Evolutionary conservation across 2,888 invertebrate species (phyloP).

Genomic region (Agrotis exclamationis): DNA sequence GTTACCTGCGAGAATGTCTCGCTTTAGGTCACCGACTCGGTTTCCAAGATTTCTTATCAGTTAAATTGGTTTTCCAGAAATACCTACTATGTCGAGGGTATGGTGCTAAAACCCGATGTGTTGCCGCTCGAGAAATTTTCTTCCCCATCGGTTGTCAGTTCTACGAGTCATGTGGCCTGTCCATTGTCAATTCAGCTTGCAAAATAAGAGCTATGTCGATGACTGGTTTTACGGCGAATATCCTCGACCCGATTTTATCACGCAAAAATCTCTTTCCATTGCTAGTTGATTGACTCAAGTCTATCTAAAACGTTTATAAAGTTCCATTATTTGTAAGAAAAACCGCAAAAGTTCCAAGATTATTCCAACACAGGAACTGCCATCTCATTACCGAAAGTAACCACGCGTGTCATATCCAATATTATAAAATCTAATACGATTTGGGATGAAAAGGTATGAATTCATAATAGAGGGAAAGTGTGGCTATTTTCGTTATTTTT

Average conservation of each 20-base stretch:
- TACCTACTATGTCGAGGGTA: no score
- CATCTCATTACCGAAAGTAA: neutral
- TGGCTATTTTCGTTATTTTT: slow-evolving; percentile 34
- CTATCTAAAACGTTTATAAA: no score
- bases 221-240: no score
- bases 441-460: slow-evolving; percentile 36
- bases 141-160: no score
- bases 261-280: no score
- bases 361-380: neutral
- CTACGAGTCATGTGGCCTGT: no score
- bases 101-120: no score
- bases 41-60: neutral
- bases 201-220: no score
- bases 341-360: neutral
- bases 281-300: no score
- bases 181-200: no score
- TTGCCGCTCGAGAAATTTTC: no score
- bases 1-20: neutral
- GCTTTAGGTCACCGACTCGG: neutral
- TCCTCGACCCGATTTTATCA: no score
- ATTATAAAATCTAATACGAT: slow-evolving; percentile 32
- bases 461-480: slow-evolving; percentile 31
- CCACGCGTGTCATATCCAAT: slow-evolving; percentile 13
- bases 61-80: slow-evolving; percentile 13
- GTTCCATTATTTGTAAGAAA: neutral